Conservation (phyloP, 1,140 invertebrate genomes). For the Pseudoatta argentina region DNA sequence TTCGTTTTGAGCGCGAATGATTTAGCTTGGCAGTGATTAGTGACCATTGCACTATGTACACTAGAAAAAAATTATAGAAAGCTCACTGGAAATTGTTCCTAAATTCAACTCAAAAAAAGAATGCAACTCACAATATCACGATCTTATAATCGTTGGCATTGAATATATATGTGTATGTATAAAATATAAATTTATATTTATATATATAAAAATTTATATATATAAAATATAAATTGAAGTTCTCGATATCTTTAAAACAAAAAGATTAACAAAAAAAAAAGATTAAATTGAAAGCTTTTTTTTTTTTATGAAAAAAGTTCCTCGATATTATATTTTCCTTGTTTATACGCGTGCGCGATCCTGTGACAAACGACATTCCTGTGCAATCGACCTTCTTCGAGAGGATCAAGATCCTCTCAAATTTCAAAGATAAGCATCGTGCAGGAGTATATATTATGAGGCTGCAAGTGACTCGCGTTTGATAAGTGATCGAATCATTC, state of each 20-base stretch:
- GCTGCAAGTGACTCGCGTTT: conserved; percentile 70
- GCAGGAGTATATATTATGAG: conserved; percentile 45
- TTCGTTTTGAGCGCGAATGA: conserved; percentile 57
- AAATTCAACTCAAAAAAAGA: conserved; percentile 7
- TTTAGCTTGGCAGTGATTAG: conserved; percentile 17
- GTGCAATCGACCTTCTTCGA: conserved; percentile 20
- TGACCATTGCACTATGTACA: background rate
- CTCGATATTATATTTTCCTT: background rate
- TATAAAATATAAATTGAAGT: background rate
- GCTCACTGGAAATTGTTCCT: background rate
- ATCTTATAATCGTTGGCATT: background rate
- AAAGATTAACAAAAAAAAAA: background rate
- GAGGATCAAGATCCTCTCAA: conserved; percentile 32
- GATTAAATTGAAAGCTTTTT: background rate
- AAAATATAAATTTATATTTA: too few relatives aligned
- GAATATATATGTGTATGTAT: too few relatives aligned
- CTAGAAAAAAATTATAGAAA: background rate
- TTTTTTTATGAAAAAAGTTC: background rate
- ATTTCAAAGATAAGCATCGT: conserved; percentile 38
- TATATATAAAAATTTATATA: too few relatives aligned
- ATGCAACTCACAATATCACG: background rate
- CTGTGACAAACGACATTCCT: background rate
- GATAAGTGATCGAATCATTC: conserved; percentile 73
- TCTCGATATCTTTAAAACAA: background rate
- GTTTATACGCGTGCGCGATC: conserved; percentile 18